Conservation (phyloP, 1,140 invertebrate species). For the Listronotus oregonensis region DNA sequence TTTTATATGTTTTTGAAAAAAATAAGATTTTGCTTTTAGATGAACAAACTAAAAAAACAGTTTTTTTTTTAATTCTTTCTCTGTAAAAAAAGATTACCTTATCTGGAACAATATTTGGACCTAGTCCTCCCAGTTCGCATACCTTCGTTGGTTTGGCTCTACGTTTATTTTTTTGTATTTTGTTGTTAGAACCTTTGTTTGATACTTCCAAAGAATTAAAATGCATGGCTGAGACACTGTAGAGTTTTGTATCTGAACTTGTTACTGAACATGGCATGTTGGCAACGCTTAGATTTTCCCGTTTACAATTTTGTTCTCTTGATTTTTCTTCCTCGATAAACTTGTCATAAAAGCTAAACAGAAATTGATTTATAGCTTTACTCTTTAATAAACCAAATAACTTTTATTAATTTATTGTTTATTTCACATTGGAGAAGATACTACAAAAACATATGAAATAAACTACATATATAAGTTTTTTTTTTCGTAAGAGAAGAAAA, state of each 20-base stretch:
- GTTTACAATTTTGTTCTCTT: background rate
- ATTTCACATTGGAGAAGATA: no score
- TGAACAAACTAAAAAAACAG: no score
- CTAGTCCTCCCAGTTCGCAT: slow-evolving; percentile 30
- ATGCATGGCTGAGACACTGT: slow-evolving; percentile 22
- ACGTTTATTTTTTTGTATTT: background rate
- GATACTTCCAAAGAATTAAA: background rate
- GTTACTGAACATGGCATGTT: background rate
- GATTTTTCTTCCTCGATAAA: slow-evolving; percentile 9
- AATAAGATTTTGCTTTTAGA: no score
- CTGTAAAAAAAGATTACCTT: slow-evolving; percentile 34
- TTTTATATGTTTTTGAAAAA: no score
- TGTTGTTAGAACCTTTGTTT: slow-evolving; percentile 1
- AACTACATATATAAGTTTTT: no score
- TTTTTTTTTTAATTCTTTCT: no score
- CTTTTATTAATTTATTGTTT: no score
- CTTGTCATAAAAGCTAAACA: slow-evolving; percentile 1
- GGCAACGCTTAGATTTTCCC: background rate
- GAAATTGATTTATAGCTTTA: no score
- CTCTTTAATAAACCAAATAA: no score
- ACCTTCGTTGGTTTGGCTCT: slow-evolving; percentile 13
- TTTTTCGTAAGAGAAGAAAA: no score
- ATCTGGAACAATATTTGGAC: slow-evolving; percentile 37
- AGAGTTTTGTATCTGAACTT: slow-evolving; percentile 15
- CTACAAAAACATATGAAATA: no score